Conservation (phyloP, 1,140 invertebrate species). For the Bombus haemorrhoidalis region DNA sequence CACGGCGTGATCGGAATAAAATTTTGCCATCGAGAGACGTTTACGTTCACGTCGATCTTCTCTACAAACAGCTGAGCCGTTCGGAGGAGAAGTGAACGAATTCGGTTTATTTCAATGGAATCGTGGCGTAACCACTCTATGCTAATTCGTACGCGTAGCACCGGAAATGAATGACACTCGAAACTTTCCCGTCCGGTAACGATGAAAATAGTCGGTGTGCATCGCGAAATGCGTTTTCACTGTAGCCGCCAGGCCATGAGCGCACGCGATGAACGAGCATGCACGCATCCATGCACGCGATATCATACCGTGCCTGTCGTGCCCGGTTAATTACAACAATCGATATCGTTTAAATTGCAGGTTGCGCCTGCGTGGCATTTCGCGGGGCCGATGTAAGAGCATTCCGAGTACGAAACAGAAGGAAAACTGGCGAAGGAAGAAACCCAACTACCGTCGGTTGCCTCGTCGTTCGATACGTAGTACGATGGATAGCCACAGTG, state of each 20-base stretch:
- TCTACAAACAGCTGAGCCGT: not conserved
- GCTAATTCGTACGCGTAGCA: not conserved
- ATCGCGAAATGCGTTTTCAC: conserved; percentile 35
- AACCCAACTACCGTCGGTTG: not conserved
- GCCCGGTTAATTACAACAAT: conserved; percentile 69
- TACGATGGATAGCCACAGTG: not conserved
- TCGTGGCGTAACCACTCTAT: not conserved
- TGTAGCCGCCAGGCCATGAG: conserved; percentile 5
- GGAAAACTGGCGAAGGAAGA: conserved; percentile 21
- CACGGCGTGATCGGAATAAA: not conserved
- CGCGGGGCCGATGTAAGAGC: conserved; percentile 38
- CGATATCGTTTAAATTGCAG: conserved; percentile 63
- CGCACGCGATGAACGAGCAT: conserved; percentile 36
- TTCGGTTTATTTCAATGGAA: not conserved
- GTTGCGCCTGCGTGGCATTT: conserved; percentile 49
- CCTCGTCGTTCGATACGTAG: not conserved
- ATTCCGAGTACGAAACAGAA: conserved; percentile 13
- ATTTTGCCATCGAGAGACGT: not conserved
- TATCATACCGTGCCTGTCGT: conserved; percentile 46
- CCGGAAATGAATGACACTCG: conserved; percentile 17
- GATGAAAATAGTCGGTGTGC: conserved; percentile 16
- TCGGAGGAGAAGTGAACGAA: not conserved
- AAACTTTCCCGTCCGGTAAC: conserved; percentile 13
- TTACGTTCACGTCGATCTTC: not conserved
- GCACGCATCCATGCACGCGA: conserved; percentile 51